phyloP scores from a whole-genome alignment of 2,797 vertebrate species.

The Trematomus bernacchii region DNA sequence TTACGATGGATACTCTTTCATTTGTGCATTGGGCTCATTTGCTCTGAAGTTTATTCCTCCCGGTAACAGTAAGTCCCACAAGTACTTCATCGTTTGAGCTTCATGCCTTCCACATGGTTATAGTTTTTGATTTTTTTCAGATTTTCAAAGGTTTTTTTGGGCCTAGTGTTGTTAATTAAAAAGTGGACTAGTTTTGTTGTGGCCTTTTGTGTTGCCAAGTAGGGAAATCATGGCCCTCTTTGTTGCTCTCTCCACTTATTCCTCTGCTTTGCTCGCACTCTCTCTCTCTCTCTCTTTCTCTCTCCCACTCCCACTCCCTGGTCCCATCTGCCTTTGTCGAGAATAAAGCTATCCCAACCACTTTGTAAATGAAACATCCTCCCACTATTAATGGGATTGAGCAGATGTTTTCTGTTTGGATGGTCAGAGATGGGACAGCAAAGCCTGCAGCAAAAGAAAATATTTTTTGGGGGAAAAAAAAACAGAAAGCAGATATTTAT shows the following conservation, averaged over 20 bases:
- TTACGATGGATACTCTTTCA: constrained; percentile 67
- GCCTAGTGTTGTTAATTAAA: constrained; percentile 84
- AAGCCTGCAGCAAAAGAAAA: constrained; percentile 75
- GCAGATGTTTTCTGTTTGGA: constrained; percentile 85
- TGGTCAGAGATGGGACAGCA: constrained; percentile 74
- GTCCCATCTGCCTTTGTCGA: constrained; percentile 67
- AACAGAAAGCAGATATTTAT: constrained; percentile 77
- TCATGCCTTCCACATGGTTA: constrained; percentile 81
- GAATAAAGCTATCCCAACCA: constrained; percentile 66
- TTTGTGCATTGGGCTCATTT: constrained; percentile 67
- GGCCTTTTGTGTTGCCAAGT: constrained; percentile 77
- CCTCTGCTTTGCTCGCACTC: constrained; percentile 23
- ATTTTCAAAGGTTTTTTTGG: constrained; percentile 81
- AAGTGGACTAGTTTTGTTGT: constrained; percentile 83
- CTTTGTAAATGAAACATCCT: constrained; percentile 81
- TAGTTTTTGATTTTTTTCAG: constrained; percentile 79
- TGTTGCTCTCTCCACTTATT: constrained; percentile 56
- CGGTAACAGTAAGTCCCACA: constrained; percentile 70
- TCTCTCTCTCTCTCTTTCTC: constrained; percentile 15
- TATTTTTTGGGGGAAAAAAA: constrained; percentile 31
- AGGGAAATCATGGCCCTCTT: constrained; percentile 69
- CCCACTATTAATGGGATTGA: constrained; percentile 76
- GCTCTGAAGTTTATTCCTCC: constrained; percentile 75
- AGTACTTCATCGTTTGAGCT: constrained; percentile 73
- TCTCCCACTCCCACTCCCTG: constrained; percentile 14